A percentile compares a stretch with the other conserved stretches of the same genome.
phyloP scores from a whole-genome alignment of 37 sponge, comb jelly and placozoan genomes.

The Geodia barretti region DNA sequence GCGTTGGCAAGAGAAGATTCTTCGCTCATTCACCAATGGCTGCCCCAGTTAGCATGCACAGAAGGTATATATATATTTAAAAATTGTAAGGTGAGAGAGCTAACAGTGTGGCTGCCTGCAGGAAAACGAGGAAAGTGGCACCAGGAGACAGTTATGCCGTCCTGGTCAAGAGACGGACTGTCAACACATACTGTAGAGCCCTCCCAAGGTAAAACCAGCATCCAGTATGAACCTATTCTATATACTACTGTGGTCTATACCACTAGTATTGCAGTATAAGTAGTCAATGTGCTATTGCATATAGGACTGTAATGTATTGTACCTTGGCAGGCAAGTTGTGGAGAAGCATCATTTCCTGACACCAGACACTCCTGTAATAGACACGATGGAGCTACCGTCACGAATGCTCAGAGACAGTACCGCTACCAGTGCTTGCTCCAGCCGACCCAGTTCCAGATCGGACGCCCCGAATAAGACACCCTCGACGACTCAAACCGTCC shows the following conservation, averaged over 20 bases:
- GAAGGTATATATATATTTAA: too few species aligned
- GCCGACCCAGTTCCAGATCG: background rate
- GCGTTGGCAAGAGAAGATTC: background rate
- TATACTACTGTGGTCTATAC: too few species aligned
- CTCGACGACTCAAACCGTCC: background rate
- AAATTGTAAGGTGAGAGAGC: too few species aligned
- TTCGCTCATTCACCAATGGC: too few species aligned
- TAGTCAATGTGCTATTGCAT: too few species aligned
- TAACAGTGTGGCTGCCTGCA: too few species aligned
- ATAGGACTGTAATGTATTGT: too few species aligned
- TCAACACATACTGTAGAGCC: background rate
- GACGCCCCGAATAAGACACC: too few species aligned
- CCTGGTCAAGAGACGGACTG: background rate
- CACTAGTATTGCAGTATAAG: too few species aligned
- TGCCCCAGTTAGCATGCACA: too few species aligned
- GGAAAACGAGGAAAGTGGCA: background rate
- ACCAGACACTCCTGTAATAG: constrained; percentile 1
- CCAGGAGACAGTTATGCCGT: background rate
- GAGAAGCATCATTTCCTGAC: constrained; percentile 10
- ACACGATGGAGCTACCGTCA: constrained; percentile 5
- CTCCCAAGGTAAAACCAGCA: background rate
- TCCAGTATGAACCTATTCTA: too few species aligned
- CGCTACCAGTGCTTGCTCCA: background rate
- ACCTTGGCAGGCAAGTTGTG: background rate
- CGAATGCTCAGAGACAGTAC: background rate